Evolutionary conservation across 1,140 invertebrate genomes (phyloP), one percentile per base, ranked within the genome.

Genomic region (Drosophila grimshawi): DNA sequence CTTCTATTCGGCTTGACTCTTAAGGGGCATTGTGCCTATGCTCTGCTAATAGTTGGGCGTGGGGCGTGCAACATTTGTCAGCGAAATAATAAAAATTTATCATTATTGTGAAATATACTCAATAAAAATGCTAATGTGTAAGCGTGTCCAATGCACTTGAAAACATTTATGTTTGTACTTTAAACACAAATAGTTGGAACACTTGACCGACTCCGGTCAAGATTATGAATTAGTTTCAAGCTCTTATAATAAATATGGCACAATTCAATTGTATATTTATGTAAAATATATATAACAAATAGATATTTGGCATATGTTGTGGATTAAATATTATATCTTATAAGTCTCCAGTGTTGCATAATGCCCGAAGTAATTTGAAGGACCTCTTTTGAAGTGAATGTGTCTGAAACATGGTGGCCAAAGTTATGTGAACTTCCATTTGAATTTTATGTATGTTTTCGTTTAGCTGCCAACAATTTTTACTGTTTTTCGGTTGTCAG

Each of bases 381-480:
- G 48, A n/a, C 57, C 29, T 19, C 29, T 5, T 29, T n/a, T 39
- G 7, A 6, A 45, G 41, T 27, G 27, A n/a, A 41, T 41, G 27
- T 27, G 3, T 8, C 11, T 45, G 45, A 53, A 61, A 73, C 64
- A 73, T 61, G 49, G 55, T 67, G n/a, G 10, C n/a, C 56, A 29
- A 60, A 61, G 49, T 67, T 73, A 61, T 73, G 56, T 61, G 49
- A 68, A 53, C 64, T 73, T 67, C 41, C 70, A 67, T 46, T 67
- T 61, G 29, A 68, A 64, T 74, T 74, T 62, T 68, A n/a, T 73
- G 49, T 61, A 49, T 68, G 59, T 75, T 67, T 73, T 52, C 46
- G 49, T 61, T 52, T 41, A 3, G 11, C 8, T 59, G 6, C 11
- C 33, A 64, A 41, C n/a, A 51, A 62, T 35, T 37, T n/a, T 65